A percentile compares a stretch with the other conserved stretches of the same genome.
Conservation (phyloP, 2,888 invertebrate species). For the Malthinus flaveolus region DNA sequence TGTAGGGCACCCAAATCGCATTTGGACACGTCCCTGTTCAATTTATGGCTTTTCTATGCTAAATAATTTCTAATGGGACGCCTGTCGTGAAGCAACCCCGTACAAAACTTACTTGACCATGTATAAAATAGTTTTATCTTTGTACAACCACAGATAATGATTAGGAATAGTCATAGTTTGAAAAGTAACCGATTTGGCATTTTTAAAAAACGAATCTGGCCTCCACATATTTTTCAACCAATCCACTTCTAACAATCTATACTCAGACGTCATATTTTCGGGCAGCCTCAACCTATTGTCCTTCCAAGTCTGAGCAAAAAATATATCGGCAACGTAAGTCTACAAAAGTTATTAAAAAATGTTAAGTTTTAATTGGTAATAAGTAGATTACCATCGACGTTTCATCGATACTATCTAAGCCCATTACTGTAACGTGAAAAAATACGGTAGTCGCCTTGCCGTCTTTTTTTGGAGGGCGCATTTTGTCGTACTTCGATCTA, state of each 20-base stretch:
- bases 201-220: conserved; percentile 92
- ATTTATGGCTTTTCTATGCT: not conserved
- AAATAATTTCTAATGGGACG: not conserved
- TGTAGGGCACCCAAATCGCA: too few relatives aligned
- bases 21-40: too few relatives aligned
- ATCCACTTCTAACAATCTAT: conserved; percentile 83
- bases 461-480: conserved; percentile 89
- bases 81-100: too few relatives aligned
- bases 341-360: conserved; percentile 47
- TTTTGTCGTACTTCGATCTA: conserved; percentile 87
- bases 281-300: conserved; percentile 83
- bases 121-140: conserved; percentile 82
- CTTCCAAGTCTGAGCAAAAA: conserved; percentile 93
- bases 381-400: conserved; percentile 91
- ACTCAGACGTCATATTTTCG: conserved; percentile 92
- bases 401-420: conserved; percentile 92
- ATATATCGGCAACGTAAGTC: conserved; percentile 91
- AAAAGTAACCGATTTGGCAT: conserved; percentile 90
- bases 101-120: conserved; percentile 73
- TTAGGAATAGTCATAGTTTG: conserved; percentile 95
- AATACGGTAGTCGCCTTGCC: conserved; percentile 86
- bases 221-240: conserved; percentile 94
- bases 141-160: conserved; percentile 90
- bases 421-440: conserved; percentile 94
- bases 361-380: too few relatives aligned